Base-by-base conservation (phyloP, 1,140 invertebrate species). In the Calliopsis andreniformis region DNA sequence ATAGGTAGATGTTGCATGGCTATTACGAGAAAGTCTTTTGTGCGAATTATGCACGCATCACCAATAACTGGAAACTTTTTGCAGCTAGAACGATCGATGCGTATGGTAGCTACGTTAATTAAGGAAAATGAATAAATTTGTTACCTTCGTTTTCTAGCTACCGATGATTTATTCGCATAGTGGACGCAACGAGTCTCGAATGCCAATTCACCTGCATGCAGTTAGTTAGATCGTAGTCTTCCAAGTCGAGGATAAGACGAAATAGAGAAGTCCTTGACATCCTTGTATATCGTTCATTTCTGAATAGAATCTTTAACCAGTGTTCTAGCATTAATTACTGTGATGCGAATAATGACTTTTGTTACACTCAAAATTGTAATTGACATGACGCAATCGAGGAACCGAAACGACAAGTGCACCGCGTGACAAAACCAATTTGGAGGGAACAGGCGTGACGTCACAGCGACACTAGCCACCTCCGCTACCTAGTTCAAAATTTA, bases 1-100 rank as follows among this genome's bases (percentile, higher is more conserved):
- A 47, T 39, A 62, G 55, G 23, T 14, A 25, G 32, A 64, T 51
- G 12, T 32, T 47, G 16, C 16, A 18, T 30, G 56, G 56, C 72
- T 61, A 58, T 82, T 79, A 67, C 71, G 77, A 76, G 73, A 82
- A 66, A 67, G 30, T 51, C 10, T 59, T 69, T 59, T 77, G 56
- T 58, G 58, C 63, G 30, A 45, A 23, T 56, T 39, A 47, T 49
- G 16, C 2, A 39, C 35, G 18, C 32, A 25, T 32, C 20, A 42
- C 32, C 20, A 25, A 49, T 23, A 10, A 12, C 7, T 25, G 8
- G 3, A 18, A 59, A 30, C 10, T 5, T 16, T 10, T 42, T 59
- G 16, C 16, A 5, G 1, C 12, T 20, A 61, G 58, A 39, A 49
- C 59, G 3, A 66, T 55, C 39, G 35, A 28, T 25, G 12, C 3